Evolutionary conservation across 2,888 invertebrate genomes (phyloP), one percentile per base, ranked within the genome.

Genomic region (Melieria crassipennis): DNA sequence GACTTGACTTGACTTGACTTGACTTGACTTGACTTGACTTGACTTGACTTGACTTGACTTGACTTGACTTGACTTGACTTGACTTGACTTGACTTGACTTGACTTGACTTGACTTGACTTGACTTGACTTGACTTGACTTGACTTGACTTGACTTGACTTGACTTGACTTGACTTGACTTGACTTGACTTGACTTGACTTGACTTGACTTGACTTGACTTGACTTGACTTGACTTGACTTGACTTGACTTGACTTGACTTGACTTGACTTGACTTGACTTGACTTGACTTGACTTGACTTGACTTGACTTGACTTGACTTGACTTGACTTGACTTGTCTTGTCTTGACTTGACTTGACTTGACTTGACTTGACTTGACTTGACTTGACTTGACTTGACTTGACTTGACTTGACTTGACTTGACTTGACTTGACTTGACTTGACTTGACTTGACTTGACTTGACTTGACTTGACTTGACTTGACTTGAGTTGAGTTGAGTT

Each of bases 121-220:
- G 50, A 50, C 50, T 50, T 50, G 50, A 50, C 50, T 50, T 50
- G 50, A 50, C 50, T 50, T 50, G 50, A 50, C 50, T 50, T 50
- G 50, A 50, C 50, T 50, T 50, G 50, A 50, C 50, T 50, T 50
- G 50, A 50, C 50, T 50, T 50, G 50, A 50, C 50, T 50, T 50
- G 50, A 50, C 50, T 50, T 50, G 50, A 50, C 50, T 50, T 50
- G 50, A 50, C 50, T 50, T 50, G 10, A 50, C 3, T 50, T 50
- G 50, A 50, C 3, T 50, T 50, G 10, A 50, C 3, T 50, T 50
- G 50, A 50, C 3, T 50, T 50, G 1, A 50, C 3, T 50, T 50
- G 50, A 50, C 3, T 50, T 50, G 10, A 50, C 50, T 50, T 50
- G 50, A 50, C 3, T 50, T 50, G 50, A 50, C 3, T 50, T 50